Evolutionary conservation across 2,888 invertebrate species (phyloP).

Genomic region (Hydrotaea diabolus): DNA sequence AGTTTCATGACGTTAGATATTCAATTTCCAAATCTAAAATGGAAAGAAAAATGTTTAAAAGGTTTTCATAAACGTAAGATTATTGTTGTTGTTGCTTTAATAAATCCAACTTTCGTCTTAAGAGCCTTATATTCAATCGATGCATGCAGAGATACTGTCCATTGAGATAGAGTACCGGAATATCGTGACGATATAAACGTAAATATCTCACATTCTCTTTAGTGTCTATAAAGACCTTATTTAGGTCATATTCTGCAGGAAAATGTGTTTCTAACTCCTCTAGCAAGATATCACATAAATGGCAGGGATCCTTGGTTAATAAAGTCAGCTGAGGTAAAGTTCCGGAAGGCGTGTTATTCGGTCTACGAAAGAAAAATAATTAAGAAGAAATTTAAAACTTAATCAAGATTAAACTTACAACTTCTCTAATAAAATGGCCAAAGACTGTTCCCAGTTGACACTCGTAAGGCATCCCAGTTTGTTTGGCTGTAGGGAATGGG

Average conservation of each 20-base stretch:
- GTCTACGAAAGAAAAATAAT: not conserved
- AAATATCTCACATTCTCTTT: slow-evolving; percentile 88
- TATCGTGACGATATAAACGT: slow-evolving; percentile 89
- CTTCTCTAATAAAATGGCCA: slow-evolving; percentile 95
- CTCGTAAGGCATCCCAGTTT: slow-evolving; percentile 96
- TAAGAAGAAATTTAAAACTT: slow-evolving; percentile 49
- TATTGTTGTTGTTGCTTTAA: slow-evolving; percentile 43
- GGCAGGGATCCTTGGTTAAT: slow-evolving; percentile 91
- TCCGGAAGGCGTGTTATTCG: no score
- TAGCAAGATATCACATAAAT: slow-evolving; percentile 90
- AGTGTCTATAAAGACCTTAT: slow-evolving; percentile 89
- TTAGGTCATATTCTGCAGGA: slow-evolving; percentile 84
- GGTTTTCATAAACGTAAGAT: not conserved
- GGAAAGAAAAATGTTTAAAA: not conserved
- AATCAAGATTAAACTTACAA: slow-evolving; percentile 84
- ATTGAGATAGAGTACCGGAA: slow-evolving; percentile 93
- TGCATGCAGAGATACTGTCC: slow-evolving; percentile 91
- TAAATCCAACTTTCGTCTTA: slow-evolving; percentile 78
- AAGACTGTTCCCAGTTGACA: slow-evolving; percentile 94
- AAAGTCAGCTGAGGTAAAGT: slow-evolving; percentile 85
- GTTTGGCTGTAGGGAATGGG: slow-evolving; percentile 92
- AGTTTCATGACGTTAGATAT: not conserved
- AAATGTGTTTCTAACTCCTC: slow-evolving; percentile 84
- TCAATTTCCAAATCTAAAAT: not conserved
- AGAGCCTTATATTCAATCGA: slow-evolving; percentile 83